Percentiles rank a stretch among this genome's conserved stretches.
Conservation (phyloP, 1,140 invertebrate species). For the Ceratina japonica region DNA sequence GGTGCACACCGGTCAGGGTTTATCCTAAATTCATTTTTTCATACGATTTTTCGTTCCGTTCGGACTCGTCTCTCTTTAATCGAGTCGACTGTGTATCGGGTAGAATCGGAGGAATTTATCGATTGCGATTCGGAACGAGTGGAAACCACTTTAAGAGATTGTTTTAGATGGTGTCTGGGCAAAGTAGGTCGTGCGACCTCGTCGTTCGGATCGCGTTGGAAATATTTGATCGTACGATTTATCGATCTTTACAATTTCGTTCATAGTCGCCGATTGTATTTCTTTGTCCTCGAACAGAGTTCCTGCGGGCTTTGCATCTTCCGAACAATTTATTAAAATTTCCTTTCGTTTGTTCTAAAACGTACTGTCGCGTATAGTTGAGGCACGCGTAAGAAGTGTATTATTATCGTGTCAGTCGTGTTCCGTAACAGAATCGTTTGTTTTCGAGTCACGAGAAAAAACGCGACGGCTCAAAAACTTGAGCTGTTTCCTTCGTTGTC, state of each 20-base stretch:
- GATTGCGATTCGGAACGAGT: not conserved
- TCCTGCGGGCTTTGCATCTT: not conserved
- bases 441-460: not conserved
- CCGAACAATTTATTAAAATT: not conserved
- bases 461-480: not conserved
- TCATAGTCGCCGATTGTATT: not conserved
- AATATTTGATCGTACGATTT: not conserved
- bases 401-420: not conserved
- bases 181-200: not conserved
- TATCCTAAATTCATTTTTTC: constrained; percentile 38
- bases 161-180: not conserved
- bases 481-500: not conserved
- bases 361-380: too few species aligned
- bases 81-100: not conserved
- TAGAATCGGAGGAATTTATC: not conserved
- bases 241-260: not conserved
- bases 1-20: constrained; percentile 81
- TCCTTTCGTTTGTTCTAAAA: not conserved
- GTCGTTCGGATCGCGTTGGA: not conserved
- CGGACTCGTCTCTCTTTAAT: constrained; percentile 1
- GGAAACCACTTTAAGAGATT: not conserved
- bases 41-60: constrained; percentile 4
- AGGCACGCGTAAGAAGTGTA: not conserved
- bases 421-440: not conserved
- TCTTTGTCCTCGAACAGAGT: too few species aligned